Percentiles rank a stretch among this genome's conserved stretches.
Conservation (phyloP, 2,113 vertebrate genomes). For the Pagrus major region DNA sequence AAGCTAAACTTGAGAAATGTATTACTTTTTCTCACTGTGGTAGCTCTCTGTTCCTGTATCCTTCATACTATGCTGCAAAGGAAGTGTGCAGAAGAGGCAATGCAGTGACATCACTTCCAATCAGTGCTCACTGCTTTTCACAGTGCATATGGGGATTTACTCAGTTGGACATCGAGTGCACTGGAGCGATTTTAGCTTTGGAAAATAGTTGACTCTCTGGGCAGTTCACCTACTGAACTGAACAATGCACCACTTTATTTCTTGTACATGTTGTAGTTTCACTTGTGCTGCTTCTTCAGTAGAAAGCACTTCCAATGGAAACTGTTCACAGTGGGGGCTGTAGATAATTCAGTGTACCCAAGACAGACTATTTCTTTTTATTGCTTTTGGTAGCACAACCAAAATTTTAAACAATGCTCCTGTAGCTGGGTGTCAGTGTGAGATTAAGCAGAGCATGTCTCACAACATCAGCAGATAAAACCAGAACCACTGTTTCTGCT, state of each 20-base stretch:
- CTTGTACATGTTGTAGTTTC: conserved; percentile 1
- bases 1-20: background rate
- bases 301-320: background rate
- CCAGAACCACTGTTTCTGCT: background rate
- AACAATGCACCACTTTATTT: conserved; percentile 22
- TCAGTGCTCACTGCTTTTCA: conserved; percentile 2
- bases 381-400: background rate
- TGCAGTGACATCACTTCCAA: background rate
- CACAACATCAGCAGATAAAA: background rate
- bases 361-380: background rate
- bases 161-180: conserved; percentile 11
- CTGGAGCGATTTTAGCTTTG: conserved; percentile 6
- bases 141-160: conserved; percentile 16
- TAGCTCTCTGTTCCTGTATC: background rate
- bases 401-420: background rate
- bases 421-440: background rate
- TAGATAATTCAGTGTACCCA: background rate
- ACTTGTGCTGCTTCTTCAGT: background rate
- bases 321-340: background rate
- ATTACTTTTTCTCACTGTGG: background rate
- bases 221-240: conserved; percentile 23
- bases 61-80: conserved; percentile 1
- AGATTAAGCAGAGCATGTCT: background rate
- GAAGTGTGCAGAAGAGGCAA: background rate
- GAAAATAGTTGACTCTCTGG: conserved; percentile 28